Percentiles rank a stretch among this genome's conserved stretches.
Conservation (phyloP, 2,888 invertebrate species). For the Entomobrya proxima region DNA sequence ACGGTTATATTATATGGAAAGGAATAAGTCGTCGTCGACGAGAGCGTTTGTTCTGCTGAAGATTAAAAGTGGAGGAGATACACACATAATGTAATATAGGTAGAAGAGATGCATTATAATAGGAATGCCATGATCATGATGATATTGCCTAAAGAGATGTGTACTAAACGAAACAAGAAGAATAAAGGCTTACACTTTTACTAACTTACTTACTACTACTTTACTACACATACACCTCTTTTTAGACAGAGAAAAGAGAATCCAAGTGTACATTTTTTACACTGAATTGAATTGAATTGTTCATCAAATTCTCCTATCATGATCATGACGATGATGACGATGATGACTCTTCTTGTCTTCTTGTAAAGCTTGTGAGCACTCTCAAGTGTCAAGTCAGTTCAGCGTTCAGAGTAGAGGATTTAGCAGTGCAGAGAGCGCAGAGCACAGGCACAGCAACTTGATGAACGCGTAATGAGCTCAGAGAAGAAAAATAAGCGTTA, state of each 20-base stretch:
- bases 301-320: slow-evolving; percentile 51
- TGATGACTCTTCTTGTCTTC: slow-evolving; percentile 41
- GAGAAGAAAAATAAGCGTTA: not conserved
- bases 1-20: not conserved
- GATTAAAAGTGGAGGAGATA: not conserved
- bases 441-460: not conserved
- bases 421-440: not conserved
- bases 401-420: slow-evolving; percentile 46
- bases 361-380: slow-evolving; percentile 34
- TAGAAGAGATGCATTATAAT: not conserved
- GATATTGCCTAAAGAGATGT: not conserved
- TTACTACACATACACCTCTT: not conserved
- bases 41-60: too few relatives aligned
- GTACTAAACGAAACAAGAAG: not conserved
- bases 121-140: not conserved
- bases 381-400: slow-evolving; percentile 55
- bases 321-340: slow-evolving; percentile 22
- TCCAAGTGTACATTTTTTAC: slow-evolving; percentile 29
- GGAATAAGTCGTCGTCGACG: too few relatives aligned
- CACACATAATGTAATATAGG: not conserved
- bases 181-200: slow-evolving; percentile 15
- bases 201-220: not conserved
- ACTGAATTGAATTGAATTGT: slow-evolving; percentile 54
- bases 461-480: not conserved
- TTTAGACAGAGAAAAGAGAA: not conserved